Evolutionary conservation across 2,797 vertebrate species (phyloP), one percentile per base, ranked within the genome.

Genomic region (Darevskia mixta): DNA sequence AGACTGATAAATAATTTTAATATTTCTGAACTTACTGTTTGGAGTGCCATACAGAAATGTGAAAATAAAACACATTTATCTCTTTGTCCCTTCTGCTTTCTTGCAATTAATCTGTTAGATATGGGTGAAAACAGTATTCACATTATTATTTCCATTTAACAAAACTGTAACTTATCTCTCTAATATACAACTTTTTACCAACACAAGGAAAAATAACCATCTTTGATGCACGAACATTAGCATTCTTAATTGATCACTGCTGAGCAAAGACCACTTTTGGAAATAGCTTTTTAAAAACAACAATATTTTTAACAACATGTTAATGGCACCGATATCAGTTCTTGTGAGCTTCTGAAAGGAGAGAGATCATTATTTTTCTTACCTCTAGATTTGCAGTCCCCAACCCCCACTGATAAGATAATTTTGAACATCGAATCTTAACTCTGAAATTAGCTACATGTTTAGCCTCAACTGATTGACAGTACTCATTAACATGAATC

Each of bases 401-500:
- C 29, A 80, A 85, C 87, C 85, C n/a, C 86, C 91, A 82, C 90
- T 93, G 93, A 92, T 90, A 90, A 73, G 91, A 94, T 91, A 94
- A 93, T 93, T 94, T 92, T 92, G 93, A 95, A 93, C 91, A 95
- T 93, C 92, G 94, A 92, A 93, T 95, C 91, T 93, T 93, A 91
- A 95, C 87, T 95, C 86, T 95, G 93, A 96, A 95, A 95, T 96
- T 95, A 95, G 93, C 92, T 93, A 94, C 94, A 94, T 93, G 95
- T 95, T 89, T 96, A 93, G 94, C 88, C 91, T 92, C 83, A 91
- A 89, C 90, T 94, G 94, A 95, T 91, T 95, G 95, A 95, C 95
- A 96, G 95, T 95, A 95, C 92, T 94, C 95, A 96, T 96, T 96
- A 96, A 95, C 94, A 92, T 86, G 94, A 95, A 95, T 90, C 94